phyloP scores from a whole-genome alignment of 2,888 invertebrate species.

The Pandemis heparana region DNA sequence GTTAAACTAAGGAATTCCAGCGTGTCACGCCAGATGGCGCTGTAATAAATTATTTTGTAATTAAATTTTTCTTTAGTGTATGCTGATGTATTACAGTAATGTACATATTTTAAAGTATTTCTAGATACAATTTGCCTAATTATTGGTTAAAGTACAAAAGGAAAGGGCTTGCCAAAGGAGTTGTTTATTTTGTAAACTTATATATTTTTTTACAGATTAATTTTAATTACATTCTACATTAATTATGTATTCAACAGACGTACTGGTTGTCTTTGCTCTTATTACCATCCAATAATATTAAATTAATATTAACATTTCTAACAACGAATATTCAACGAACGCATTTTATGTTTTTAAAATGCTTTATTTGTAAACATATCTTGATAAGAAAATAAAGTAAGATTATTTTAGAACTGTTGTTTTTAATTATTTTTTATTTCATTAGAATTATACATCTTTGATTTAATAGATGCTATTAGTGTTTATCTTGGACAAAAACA shows the following conservation, averaged over 20 bases:
- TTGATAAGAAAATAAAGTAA: conserved; percentile 33
- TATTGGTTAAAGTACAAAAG: conserved; percentile 33
- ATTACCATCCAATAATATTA: conserved; percentile 21
- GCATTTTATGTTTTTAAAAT: conserved; percentile 15
- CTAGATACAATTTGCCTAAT: conserved; percentile 9
- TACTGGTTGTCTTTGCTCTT: conserved; percentile 2
- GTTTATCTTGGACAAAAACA: no score
- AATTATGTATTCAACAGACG: background rate
- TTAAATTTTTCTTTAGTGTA: conserved; percentile 17
- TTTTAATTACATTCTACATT: background rate
- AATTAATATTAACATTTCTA: conserved; percentile 14
- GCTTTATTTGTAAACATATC: conserved; percentile 18
- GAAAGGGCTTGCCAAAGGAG: conserved; percentile 25
- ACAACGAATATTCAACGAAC: conserved; percentile 40
- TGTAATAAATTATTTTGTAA: conserved; percentile 50
- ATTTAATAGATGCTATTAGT: no score
- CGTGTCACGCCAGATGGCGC: conserved; percentile 51
- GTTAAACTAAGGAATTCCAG: background rate
- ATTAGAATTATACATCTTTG: background rate
- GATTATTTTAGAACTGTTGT: conserved; percentile 17
- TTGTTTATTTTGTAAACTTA: conserved; percentile 16
- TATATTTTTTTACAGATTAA: conserved; percentile 6
- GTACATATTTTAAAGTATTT: conserved; percentile 34
- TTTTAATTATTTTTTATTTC: background rate
- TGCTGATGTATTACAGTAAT: conserved; percentile 1